Evolutionary conservation across 2,888 invertebrate species (phyloP), one percentile per base, ranked within the genome.

Genomic region (Brachynemurus nebulosus): DNA sequence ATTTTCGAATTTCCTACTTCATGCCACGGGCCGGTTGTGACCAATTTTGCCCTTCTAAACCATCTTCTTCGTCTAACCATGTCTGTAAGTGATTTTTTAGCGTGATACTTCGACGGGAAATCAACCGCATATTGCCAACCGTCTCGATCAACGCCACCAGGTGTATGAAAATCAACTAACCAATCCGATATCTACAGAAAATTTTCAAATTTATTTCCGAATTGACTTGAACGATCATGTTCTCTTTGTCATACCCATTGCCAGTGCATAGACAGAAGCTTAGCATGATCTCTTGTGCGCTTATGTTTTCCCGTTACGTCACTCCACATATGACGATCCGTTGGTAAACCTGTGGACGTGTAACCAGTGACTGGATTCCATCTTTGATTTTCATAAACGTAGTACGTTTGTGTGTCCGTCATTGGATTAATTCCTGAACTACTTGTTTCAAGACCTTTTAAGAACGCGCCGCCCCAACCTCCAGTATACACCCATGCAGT

Each of bases 101-200:
- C 80, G 58, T 90, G 91, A 62, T 88, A 92, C 8, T 79, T 76
- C 2, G 86, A 78, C 1, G 91, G 89, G 59, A 93, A 92, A 65
- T 92, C 91, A 1, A 86, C 81, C 1, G 92, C 91, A 63, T 92
- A 93, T 59, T 93, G 93, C 93, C 93, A 93, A 2, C 93, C 93
- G 52, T 91, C 88, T 46, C 76, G 74, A 62, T 93, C 92, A 1
- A 86, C 88, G 2, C 91, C 92, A 2, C 89, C 90, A 1, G 86
- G 83, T 7, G 86, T 82, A 58, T 84, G 83, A 59, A 84, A 91
- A 64, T 93, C 93, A n/a, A 91, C 74, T 61, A 82, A 75, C 93
- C 93, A 93, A 59, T 92, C 92, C 1, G 86, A 83, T 48, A 80
- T 71, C 80, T 80, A 45, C 7, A 47, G 45, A 8, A 42, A 35